These are phyloP conservation scores for Acropternis orthonyx DNA, from an alignment of 2,797 vertebrate species.

Conservation along the genomic window DNA sequence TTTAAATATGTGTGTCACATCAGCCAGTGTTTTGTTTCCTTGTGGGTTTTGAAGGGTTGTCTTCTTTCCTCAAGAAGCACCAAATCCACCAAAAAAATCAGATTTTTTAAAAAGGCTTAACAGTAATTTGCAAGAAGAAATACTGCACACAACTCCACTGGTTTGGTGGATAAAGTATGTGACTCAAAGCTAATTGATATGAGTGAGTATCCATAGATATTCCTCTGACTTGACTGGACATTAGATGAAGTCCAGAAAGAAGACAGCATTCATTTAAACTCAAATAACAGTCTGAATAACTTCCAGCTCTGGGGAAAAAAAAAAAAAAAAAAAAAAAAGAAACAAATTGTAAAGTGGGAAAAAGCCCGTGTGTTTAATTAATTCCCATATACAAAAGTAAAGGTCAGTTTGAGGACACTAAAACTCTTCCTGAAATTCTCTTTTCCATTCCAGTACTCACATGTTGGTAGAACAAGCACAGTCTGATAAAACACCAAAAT, in stretches of 20 bases:
- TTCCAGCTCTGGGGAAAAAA: neutral
- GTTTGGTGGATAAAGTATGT: neutral
- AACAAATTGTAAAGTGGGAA: fast-evolving
- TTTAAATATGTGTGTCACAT: neutral
- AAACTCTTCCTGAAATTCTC: neutral
- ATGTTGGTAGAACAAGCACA: neutral
- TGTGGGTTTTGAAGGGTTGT: neutral
- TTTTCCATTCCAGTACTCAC: neutral
- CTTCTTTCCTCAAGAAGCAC: neutral
- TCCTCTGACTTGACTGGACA: neutral
- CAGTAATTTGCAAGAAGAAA: neutral
- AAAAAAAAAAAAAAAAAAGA: too few species aligned
- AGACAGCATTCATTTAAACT: neutral
- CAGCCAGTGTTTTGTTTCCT: neutral
- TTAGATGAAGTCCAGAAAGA: neutral
- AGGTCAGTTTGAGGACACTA: neutral
- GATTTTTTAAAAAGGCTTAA: neutral
- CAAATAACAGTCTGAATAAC: neutral
- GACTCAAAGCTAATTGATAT: neutral
- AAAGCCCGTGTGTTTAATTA: neutral
- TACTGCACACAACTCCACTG: neutral
- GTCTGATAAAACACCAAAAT: neutral
- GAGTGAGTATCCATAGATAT: neutral
- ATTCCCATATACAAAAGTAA: neutral
- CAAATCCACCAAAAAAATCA: neutral